Conservation (phyloP, 2,888 invertebrate genomes). For the Drosophila bunnanda region DNA sequence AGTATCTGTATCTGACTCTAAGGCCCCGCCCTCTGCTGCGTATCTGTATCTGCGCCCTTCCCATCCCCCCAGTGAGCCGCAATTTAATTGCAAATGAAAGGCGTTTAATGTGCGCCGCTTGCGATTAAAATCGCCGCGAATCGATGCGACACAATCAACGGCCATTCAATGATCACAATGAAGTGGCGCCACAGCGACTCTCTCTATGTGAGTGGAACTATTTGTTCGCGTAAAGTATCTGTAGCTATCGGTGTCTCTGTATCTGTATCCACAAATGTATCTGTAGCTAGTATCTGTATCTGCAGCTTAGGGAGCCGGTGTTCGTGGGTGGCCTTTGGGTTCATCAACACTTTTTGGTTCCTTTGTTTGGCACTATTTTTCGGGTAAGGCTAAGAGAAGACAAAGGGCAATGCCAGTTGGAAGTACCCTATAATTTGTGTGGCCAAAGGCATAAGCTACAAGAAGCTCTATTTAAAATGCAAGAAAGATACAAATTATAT, state of each 20-base stretch:
- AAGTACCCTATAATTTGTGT: not conserved
- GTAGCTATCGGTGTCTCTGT: not conserved
- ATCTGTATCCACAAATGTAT: conserved; percentile 8
- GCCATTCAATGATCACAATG: conserved; percentile 69
- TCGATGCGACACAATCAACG: conserved; percentile 70
- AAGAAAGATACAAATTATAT: not conserved
- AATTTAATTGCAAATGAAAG: conserved; percentile 80
- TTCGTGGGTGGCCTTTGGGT: conserved; percentile 47
- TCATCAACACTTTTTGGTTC: conserved; percentile 70
- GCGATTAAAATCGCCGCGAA: conserved; percentile 77
- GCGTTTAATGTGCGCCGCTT: conserved; percentile 71
- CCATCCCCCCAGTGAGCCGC: conserved; percentile 34
- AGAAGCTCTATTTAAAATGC: not conserved
- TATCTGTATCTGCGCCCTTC: conserved; percentile 5
- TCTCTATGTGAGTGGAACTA: conserved; percentile 31
- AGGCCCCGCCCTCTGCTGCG: conserved; percentile 18
- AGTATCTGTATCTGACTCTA: conserved; percentile 12
- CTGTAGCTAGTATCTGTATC: conserved; percentile 1
- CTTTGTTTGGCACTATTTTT: conserved; percentile 52
- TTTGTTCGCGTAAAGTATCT: conserved; percentile 19
- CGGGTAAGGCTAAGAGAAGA: conserved; percentile 5
- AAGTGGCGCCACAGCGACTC: conserved; percentile 46
- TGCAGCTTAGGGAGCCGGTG: not conserved
- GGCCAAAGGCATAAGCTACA: not conserved
- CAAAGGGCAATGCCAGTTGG: conserved; percentile 21